phyloP scores from a whole-genome alignment of 1,140 invertebrate species.

The Drosophila nasuta region DNA sequence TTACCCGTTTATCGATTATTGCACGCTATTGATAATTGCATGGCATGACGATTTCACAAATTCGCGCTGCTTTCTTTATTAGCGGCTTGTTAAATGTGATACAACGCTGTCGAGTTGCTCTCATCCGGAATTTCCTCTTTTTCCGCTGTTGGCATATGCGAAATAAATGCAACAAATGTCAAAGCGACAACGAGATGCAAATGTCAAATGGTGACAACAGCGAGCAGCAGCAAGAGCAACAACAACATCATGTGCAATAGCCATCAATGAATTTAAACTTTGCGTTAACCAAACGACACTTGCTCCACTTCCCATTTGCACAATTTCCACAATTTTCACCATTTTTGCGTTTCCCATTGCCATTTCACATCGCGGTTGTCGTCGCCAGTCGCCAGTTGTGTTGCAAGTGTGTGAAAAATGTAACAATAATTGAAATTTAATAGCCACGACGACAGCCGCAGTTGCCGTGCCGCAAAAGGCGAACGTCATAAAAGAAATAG shows the following conservation, averaged over 20 bases:
- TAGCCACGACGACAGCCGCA: conserved; percentile 72
- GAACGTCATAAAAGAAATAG: conserved; percentile 41
- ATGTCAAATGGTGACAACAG: conserved; percentile 38
- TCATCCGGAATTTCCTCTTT: background rate
- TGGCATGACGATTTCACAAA: background rate
- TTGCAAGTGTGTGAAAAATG: conserved; percentile 76
- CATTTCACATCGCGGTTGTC: conserved; percentile 42
- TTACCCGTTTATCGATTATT: conserved; percentile 33
- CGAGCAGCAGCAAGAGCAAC: background rate
- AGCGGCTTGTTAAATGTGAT: conserved; percentile 3
- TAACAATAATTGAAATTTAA: conserved; percentile 83
- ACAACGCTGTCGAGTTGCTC: conserved; percentile 1
- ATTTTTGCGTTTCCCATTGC: conserved; percentile 59
- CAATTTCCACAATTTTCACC: conserved; percentile 55
- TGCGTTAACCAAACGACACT: conserved; percentile 33
- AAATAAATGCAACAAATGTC: conserved; percentile 9
- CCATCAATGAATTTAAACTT: conserved; percentile 48
- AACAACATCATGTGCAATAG: background rate
- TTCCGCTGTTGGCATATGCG: background rate
- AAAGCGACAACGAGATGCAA: conserved; percentile 17
- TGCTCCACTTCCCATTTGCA: conserved; percentile 59
- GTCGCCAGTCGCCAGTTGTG: conserved; percentile 33
- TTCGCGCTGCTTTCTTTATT: background rate
- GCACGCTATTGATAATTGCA: conserved; percentile 35
- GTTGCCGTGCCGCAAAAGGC: conserved; percentile 59